Conservation (phyloP, 2,888 invertebrate genomes). For the Salticus scenicus region DNA sequence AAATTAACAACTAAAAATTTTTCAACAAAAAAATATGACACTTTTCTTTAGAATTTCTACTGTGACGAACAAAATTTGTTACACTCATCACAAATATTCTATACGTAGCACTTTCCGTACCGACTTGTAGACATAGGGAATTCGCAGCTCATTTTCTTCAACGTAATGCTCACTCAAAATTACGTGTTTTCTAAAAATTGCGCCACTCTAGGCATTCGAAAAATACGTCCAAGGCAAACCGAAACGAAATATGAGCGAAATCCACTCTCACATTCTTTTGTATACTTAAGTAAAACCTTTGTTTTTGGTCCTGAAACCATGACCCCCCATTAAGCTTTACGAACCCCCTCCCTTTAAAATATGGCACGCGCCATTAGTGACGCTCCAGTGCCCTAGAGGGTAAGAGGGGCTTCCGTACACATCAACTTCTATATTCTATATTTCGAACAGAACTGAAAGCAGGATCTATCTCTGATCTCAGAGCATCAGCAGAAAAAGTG, state of each 20-base stretch:
- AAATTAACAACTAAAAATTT: too few species aligned
- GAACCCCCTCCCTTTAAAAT: conserved; percentile 17
- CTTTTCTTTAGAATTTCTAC: neutral
- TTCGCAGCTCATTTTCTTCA: neutral
- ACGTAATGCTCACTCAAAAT: neutral
- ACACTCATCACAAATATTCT: neutral
- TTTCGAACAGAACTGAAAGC: conserved; percentile 16
- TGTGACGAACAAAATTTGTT: neutral
- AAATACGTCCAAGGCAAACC: conserved; percentile 26
- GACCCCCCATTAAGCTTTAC: conserved; percentile 3
- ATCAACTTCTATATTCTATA: conserved; percentile 19
- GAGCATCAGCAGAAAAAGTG: neutral
- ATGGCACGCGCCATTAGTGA: conserved; percentile 67
- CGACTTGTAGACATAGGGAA: neutral
- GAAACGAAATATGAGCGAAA: conserved; percentile 57
- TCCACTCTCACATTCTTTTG: conserved; percentile 13
- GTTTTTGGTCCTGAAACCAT: conserved; percentile 34
- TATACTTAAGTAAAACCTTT: conserved; percentile 32
- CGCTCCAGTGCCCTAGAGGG: conserved; percentile 29
- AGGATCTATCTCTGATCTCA: conserved; percentile 27
- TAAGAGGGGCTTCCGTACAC: conserved; percentile 26
- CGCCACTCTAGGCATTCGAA: neutral
- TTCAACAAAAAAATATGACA: too few species aligned
- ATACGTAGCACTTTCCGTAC: neutral
- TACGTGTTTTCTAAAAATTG: neutral